Evolutionary conservation across 2,888 invertebrate species (phyloP).

Genomic region (Philopedon plagiatum): DNA sequence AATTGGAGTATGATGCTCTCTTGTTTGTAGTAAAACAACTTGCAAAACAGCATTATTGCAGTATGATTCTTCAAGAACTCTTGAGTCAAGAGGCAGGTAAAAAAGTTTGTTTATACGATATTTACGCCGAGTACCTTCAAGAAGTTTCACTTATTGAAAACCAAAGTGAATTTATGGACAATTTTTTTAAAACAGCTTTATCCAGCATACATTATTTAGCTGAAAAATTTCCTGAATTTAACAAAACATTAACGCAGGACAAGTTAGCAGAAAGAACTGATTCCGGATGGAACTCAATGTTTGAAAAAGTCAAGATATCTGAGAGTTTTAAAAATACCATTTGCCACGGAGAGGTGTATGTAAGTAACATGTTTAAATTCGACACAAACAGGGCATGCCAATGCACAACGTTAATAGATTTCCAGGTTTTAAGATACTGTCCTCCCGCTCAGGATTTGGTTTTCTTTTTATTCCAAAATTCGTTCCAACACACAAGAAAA

Average conservation of each 20-base stretch:
- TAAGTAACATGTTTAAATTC: constrained; percentile 59
- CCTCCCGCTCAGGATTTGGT: constrained; percentile 78
- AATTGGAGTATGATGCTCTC: too few relatives aligned
- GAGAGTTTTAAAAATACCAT: constrained; percentile 64
- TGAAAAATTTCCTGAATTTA: background rate
- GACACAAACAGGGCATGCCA: constrained; percentile 43
- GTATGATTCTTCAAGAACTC: too few relatives aligned
- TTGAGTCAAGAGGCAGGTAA: background rate
- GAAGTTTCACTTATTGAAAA: too few relatives aligned
- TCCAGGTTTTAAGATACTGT: constrained; percentile 68
- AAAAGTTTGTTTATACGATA: background rate
- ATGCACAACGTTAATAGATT: constrained; percentile 61
- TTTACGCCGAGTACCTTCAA: too few relatives aligned
- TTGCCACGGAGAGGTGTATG: constrained; percentile 63
- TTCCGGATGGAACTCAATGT: too few relatives aligned
- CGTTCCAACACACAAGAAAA: too few relatives aligned
- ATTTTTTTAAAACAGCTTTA: background rate
- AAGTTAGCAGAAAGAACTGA: too few relatives aligned
- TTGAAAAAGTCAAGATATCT: constrained; percentile 60
- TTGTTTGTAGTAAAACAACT: too few relatives aligned
- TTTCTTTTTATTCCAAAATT: too few relatives aligned
- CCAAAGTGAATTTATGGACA: too few relatives aligned
- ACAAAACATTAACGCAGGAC: background rate
- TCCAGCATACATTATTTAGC: too few relatives aligned
- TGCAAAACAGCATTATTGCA: too few relatives aligned